A percentile compares a stretch with the other conserved stretches of the same genome.
These are phyloP conservation scores for Pomacea canaliculata DNA, from an alignment of 2,888 invertebrate genomes.

Conservation along the genomic window DNA sequence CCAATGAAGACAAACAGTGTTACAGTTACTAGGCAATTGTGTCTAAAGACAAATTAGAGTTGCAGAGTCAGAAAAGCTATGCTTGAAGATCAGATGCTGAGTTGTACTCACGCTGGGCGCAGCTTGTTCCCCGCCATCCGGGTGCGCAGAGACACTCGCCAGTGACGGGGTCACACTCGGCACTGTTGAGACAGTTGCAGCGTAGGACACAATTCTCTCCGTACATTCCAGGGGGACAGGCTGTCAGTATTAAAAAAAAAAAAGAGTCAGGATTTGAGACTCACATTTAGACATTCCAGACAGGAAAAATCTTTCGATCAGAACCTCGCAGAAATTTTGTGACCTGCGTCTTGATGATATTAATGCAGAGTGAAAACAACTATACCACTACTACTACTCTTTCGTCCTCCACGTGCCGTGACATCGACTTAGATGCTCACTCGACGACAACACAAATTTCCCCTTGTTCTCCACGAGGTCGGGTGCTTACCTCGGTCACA, in stretches of 20 bases:
- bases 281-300: neutral
- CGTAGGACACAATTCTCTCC: slow-evolving; percentile 44
- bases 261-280: neutral
- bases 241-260: slow-evolving; percentile 32
- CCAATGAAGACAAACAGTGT: too few relatives aligned
- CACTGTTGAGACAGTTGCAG: slow-evolving; percentile 65
- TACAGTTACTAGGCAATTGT: too few relatives aligned
- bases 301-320: neutral
- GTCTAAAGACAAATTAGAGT: too few relatives aligned
- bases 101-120: slow-evolving; percentile 59
- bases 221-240: slow-evolving; percentile 55
- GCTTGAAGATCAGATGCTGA: neutral
- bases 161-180: slow-evolving; percentile 62
- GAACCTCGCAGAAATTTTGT: neutral
- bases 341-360: neutral
- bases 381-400: too few relatives aligned
- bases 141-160: slow-evolving; percentile 71
- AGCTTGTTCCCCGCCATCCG: slow-evolving; percentile 63
- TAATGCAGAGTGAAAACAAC: too few relatives aligned
- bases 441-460: too few relatives aligned
- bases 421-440: too few relatives aligned
- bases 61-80: too few relatives aligned
- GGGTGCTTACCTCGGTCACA: slow-evolving; percentile 60
- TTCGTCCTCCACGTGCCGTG: too few relatives aligned
- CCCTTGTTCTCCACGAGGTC: too few relatives aligned